A percentile compares a stretch with the other conserved stretches of the same genome.
phyloP scores from a whole-genome alignment of 1,140 invertebrate genomes.

The Calosoma granatense region DNA sequence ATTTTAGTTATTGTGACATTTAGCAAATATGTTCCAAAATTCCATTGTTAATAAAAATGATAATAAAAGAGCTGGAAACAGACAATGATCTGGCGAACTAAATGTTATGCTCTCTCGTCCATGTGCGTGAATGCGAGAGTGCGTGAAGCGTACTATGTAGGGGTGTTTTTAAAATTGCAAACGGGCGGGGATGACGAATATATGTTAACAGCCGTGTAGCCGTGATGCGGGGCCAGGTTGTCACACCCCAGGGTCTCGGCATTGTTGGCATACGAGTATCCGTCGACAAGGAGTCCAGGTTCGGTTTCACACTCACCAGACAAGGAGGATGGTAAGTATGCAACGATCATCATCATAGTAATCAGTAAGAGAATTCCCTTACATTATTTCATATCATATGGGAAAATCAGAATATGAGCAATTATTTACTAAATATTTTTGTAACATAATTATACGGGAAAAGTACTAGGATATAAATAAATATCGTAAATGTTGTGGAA shows the following conservation, averaged over 20 bases:
- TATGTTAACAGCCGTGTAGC: conserved; percentile 74
- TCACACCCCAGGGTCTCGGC: conserved; percentile 85
- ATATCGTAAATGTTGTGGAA: too few species aligned
- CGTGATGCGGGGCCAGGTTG: conserved; percentile 93
- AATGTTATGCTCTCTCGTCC: background rate
- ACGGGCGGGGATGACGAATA: background rate
- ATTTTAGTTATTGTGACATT: too few species aligned
- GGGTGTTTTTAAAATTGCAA: background rate
- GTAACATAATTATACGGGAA: background rate
- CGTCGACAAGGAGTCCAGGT: conserved; percentile 83
- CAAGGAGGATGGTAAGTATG: conserved; percentile 93
- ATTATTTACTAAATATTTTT: conserved; percentile 5
- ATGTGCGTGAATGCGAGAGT: background rate
- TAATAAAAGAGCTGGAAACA: too few species aligned
- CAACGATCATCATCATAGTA: too few species aligned
- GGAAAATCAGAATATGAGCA: too few species aligned
- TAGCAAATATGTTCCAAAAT: too few species aligned
- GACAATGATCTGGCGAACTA: background rate
- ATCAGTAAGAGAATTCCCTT: too few species aligned
- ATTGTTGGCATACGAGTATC: conserved; percentile 95
- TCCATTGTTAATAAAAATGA: too few species aligned
- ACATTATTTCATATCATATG: too few species aligned
- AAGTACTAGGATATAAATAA: background rate
- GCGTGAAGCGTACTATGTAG: background rate
- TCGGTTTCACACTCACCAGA: conserved; percentile 91